A percentile compares a stretch with the other conserved stretches of the same genome.
These are phyloP conservation scores for Podargus strigoides DNA, from an alignment of 2,797 vertebrate genomes.

Conservation along the genomic window DNA sequence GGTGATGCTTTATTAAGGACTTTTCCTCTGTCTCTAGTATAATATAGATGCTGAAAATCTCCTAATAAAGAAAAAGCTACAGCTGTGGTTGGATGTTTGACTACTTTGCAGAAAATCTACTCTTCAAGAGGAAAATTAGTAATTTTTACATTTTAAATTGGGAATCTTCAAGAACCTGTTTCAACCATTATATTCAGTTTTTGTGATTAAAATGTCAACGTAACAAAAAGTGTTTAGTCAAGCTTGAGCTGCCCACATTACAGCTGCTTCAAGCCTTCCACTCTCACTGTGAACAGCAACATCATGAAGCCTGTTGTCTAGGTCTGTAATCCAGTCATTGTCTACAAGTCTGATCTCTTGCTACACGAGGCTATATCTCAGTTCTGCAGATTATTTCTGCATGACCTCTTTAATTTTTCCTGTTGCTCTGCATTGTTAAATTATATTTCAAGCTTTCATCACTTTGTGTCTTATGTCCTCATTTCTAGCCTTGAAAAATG, in stretches of 20 bases:
- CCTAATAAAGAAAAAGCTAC: conserved; percentile 34
- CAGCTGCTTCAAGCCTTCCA: conserved; percentile 1
- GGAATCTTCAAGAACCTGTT: conserved; percentile 4
- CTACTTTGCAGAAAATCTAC: conserved; percentile 38
- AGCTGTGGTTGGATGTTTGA: conserved; percentile 41
- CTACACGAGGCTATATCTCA: neutral
- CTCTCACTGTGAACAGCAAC: conserved; percentile 19
- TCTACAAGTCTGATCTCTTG: neutral
- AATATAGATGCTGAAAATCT: conserved; percentile 18
- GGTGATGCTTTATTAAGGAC: conserved; percentile 2
- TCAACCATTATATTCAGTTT: neutral
- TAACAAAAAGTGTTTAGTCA: neutral
- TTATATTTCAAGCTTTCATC: neutral
- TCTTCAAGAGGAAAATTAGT: neutral
- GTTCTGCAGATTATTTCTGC: neutral
- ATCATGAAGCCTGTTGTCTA: conserved; percentile 27
- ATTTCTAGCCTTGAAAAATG: neutral
- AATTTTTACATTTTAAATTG: neutral
- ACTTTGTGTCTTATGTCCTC: neutral
- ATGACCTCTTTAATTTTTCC: neutral
- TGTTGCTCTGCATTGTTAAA: neutral
- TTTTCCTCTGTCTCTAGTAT: conserved; percentile 34
- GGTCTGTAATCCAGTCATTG: conserved; percentile 27
- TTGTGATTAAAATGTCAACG: neutral
- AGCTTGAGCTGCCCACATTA: conserved; percentile 22